Conservation (phyloP, 1,140 invertebrate genomes). For the Philaenus spumarius region DNA sequence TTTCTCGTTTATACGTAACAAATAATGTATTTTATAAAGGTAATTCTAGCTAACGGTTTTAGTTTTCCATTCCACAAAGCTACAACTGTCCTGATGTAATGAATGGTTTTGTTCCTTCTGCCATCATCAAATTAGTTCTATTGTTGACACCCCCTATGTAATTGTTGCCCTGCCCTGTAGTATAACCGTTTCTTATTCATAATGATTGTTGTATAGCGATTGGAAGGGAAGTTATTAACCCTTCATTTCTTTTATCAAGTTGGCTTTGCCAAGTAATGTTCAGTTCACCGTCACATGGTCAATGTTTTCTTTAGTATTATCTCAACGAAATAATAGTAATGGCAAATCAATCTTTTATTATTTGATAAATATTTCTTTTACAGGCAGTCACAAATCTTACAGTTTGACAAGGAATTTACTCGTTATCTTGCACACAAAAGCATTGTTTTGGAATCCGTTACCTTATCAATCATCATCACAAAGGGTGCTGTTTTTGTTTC, state of each 20-base stretch:
- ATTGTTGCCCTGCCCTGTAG: slow-evolving; percentile 32
- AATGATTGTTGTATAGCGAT: slow-evolving; percentile 34
- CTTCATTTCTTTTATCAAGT: slow-evolving; percentile 21
- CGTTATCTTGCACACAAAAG: slow-evolving; percentile 17
- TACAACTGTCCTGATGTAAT: slow-evolving; percentile 7
- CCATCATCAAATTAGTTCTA: slow-evolving; percentile 24
- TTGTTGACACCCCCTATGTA: slow-evolving; percentile 30
- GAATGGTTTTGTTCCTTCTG: slow-evolving; percentile 15
- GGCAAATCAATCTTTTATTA: slow-evolving; percentile 2
- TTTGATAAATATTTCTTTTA: slow-evolving; percentile 1
- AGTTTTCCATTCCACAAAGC: slow-evolving; percentile 14
- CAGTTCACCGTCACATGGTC: slow-evolving; percentile 4
- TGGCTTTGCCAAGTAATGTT: slow-evolving; percentile 23
- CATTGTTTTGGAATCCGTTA: slow-evolving; percentile 14
- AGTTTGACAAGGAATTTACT: background rate
- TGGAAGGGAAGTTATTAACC: slow-evolving; percentile 23
- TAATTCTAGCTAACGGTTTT: slow-evolving; percentile 21
- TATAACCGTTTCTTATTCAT: slow-evolving; percentile 33
- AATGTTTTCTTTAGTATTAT: slow-evolving; percentile 7
- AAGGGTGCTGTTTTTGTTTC: slow-evolving; percentile 21
- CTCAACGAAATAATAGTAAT: slow-evolving; percentile 3
- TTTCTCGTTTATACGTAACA: slow-evolving; percentile 13
- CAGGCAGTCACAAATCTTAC: background rate
- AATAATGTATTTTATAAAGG: slow-evolving; percentile 19
- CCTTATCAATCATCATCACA: slow-evolving; percentile 3